Base-by-base conservation (phyloP, 1,140 invertebrate species). In the Phymastichus coffea region DNA sequence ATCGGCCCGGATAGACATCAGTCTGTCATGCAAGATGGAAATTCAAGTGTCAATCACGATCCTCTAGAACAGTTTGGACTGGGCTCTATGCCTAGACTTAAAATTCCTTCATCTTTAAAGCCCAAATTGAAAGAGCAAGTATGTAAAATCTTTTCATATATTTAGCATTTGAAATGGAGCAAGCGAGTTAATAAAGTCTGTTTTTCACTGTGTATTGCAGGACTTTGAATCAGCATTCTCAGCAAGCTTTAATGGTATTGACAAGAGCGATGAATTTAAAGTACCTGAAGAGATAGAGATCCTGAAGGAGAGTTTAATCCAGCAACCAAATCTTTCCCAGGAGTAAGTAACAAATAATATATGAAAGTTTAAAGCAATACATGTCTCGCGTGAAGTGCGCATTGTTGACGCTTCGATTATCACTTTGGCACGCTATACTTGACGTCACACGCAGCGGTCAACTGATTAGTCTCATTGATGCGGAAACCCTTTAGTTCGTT, bases 261-360 rank as follows among this genome's bases (percentile, higher is more conserved):
- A 40, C 23, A 64, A 52, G 26, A 51, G 49, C 0, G 40, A 69
- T 44, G 22, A 35, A 28, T 20, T 26, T 2, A 60, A 60, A 7
- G 49, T 61, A 33, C 25, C 61, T 28, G 64, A 69, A 20, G 53
- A 67, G 47, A 33, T 71, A 9, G 64, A 74, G 57, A 57, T 72
- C 38, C 52, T 75, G 7, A 61, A 66, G 19, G 73, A 76, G 20
- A 75, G 64, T 63, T 57, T 77, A 17, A 67, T 60, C 2, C 72
- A 73, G 46, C 71, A 73, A 46, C 70, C 74, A 22, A 76, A 77
- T 71, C 60, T 76, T 25, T 77, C 75, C 15, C 68, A 75, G 63
- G 72, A 68, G 75, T 77, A 52, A 74, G 74, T 54, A 1, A 17
- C 30, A n/a, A n/a, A n/a, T n/a, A n/a, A n/a, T n/a, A n/a, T n/a